These are phyloP conservation scores for honey bee (Apis mellifera) DNA, from an alignment of 1,140 invertebrate genomes.

Conservation along the genomic window Amel_HAv3.1 CM009935.2:3394501-3395000, in stretches of 20 bases:
- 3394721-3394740: background rate
- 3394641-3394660: background rate
- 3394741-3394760: conserved; percentile 27
- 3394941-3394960: conserved; percentile 36
- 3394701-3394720: conserved; percentile 26
- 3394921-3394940: background rate
- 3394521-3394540: conserved; percentile 70
- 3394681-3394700: background rate
- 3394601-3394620: conserved; percentile 25
- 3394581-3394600: conserved; percentile 38
- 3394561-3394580: conserved; percentile 59
- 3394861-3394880: conserved; percentile 67
- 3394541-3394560: conserved; percentile 65
- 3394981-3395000: conserved; percentile 69
- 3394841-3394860: conserved; percentile 52
- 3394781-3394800: conserved; percentile 68
- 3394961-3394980: conserved; percentile 48
- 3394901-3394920: background rate
- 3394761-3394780: conserved; percentile 22
- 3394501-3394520: conserved; percentile 74
- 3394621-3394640: conserved; percentile 51
- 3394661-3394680: conserved; percentile 35
- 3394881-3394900: conserved; percentile 48
- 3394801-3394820: conserved; percentile 56
- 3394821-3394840: conserved; percentile 49